Evolutionary conservation across 2,797 vertebrate species (phyloP).

Genomic region (Phataginus tetradactyla): DNA sequence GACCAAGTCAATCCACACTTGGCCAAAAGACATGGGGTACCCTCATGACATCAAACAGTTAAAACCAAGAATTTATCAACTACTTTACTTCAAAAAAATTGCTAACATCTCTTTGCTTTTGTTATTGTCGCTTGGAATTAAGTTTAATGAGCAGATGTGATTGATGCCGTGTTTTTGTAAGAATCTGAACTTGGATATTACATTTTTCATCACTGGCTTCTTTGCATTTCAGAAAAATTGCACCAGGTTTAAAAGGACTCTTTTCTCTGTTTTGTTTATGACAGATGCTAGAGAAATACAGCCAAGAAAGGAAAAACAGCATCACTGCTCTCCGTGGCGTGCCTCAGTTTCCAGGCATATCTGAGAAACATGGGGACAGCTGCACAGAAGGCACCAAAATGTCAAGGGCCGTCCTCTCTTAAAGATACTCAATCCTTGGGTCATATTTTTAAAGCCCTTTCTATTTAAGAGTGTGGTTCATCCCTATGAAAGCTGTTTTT

Average conservation of each 20-base stretch:
- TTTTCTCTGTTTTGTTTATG: conserved; percentile 62
- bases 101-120: background rate
- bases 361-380: background rate
- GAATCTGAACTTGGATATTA: conserved; percentile 8
- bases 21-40: background rate
- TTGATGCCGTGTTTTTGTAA: background rate
- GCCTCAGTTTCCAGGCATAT: background rate
- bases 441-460: background rate
- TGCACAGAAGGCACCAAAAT: background rate
- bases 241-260: conserved; percentile 36
- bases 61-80: conserved; percentile 48
- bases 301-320: conserved; percentile 51
- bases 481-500: background rate
- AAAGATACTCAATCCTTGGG: background rate
- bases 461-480: background rate
- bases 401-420: background rate
- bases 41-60: background rate
- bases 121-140: conserved; percentile 17
- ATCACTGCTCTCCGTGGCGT: background rate
- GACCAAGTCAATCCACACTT: background rate
- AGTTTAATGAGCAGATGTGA: conserved; percentile 35
- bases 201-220: conserved; percentile 46
- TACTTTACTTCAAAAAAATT: conserved; percentile 3
- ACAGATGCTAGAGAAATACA: conserved; percentile 54
- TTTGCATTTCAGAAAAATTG: conserved; percentile 24